Evolutionary conservation across 1,140 invertebrate species (phyloP).

Genomic region (Drosophila pandora): DNA sequence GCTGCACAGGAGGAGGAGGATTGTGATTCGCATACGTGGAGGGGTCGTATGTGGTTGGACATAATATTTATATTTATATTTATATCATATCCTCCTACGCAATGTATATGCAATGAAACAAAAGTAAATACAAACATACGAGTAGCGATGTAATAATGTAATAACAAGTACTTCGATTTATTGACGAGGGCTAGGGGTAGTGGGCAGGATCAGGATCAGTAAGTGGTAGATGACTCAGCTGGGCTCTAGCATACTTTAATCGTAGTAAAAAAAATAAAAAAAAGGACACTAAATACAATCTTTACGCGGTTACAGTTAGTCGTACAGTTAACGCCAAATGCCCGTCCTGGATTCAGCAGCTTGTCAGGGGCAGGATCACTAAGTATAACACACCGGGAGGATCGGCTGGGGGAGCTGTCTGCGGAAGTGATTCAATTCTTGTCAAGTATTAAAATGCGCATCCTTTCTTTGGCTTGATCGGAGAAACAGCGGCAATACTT

Average conservation of each 20-base stretch:
- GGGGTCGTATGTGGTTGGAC: constrained; percentile 37
- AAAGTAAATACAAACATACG: constrained; percentile 19
- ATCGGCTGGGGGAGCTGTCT: constrained; percentile 1
- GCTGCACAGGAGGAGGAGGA: constrained; percentile 38
- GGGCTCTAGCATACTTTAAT: constrained; percentile 20
- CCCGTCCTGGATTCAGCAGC: constrained; percentile 28
- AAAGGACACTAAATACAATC: constrained; percentile 32
- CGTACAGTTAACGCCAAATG: constrained; percentile 6
- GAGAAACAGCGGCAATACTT: constrained; percentile 2
- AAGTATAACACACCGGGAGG: constrained; percentile 9
- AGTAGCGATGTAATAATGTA: constrained; percentile 20
- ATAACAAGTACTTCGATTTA: constrained; percentile 22
- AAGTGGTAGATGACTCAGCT: constrained; percentile 38
- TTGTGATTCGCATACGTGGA: constrained; percentile 50
- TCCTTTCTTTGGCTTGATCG: not conserved
- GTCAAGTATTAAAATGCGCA: not conserved
- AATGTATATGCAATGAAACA: constrained; percentile 55
- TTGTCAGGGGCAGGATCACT: constrained; percentile 24
- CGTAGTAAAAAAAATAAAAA: constrained; percentile 44
- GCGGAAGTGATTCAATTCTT: not conserved
- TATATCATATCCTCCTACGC: constrained; percentile 29
- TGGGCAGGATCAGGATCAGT: constrained; percentile 6
- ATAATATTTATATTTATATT: constrained; percentile 29
- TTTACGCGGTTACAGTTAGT: constrained; percentile 17
- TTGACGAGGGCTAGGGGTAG: constrained; percentile 9